phyloP scores from a whole-genome alignment of 2,797 vertebrate genomes.

The Mus minutoides region DNA sequence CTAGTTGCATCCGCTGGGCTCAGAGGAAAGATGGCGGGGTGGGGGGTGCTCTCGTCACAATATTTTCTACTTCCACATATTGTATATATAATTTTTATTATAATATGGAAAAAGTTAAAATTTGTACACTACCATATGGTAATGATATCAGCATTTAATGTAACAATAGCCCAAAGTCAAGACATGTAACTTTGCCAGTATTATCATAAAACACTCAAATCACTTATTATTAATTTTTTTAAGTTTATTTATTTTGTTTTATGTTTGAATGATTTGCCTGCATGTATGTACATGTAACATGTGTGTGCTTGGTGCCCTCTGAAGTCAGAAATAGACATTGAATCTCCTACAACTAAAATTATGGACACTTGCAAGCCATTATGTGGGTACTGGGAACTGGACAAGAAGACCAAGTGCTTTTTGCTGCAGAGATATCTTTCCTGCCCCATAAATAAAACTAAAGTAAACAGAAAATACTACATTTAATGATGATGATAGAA shows the following conservation, averaged over 20 bases:
- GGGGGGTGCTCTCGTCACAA: no score
- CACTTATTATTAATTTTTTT: background rate
- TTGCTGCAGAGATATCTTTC: background rate
- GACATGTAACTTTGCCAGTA: background rate
- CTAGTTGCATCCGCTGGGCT: no score
- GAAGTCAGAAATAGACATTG: no score
- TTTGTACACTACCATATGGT: background rate
- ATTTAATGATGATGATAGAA: background rate
- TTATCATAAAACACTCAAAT: background rate
- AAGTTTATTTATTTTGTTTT: background rate
- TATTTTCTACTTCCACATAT: no score
- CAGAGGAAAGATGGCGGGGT: no score
- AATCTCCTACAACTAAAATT: no score
- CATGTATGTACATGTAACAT: background rate
- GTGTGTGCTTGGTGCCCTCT: no score
- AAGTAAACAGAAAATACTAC: background rate
- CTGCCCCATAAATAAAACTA: background rate
- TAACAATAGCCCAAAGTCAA: constrained; percentile 10
- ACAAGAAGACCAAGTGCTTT: background rate
- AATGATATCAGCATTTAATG: background rate
- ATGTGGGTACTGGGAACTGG: no score
- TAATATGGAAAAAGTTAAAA: background rate
- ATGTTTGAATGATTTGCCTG: background rate
- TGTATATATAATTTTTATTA: background rate
- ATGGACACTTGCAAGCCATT: no score